Evolutionary conservation across 2,113 vertebrate species (phyloP), one percentile per base, ranked within the genome.

Genomic region (Psettodes erumei): DNA sequence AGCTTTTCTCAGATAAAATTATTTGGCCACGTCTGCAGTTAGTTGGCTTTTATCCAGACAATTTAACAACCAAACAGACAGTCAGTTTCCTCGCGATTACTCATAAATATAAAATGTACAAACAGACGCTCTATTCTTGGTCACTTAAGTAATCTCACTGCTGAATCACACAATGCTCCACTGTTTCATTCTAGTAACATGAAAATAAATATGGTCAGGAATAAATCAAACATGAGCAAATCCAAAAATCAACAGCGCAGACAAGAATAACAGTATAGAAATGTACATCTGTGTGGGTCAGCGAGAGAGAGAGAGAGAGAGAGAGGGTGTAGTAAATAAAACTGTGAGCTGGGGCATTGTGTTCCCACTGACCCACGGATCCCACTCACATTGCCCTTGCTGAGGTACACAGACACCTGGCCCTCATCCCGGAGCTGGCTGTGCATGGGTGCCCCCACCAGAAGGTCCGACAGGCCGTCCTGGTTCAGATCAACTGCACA

Each of bases 401-500:
- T 99, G 94, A 98, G 95, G 91, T 96, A 99, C 91, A 98, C 93
- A 59, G 95, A 95, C 89, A 99, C 98, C 92, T 98, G 96, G 88
- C 98, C 98, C 85, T 99, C 98, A 32, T 99, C 98, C 91, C 98
- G 95, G 88, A 97, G 90, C 88, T 96, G 95, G 84, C 96, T 98
- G 93, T 96, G 96, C 96, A 98, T 97, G 88, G 98, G 98, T 65
- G 98, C 97, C 80, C 98, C 98, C 81, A 99, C 97, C 89, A 99
- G 94, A 92, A 99, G 94, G 92, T 99, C 98, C 15, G 98, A 98
- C 90, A 99, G 91, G 81, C 98, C 96, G 1, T 99, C 98, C 32
- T 92, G 92, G 79, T 99, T 99, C 94, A 99, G 94, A 94, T 99
- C 98, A 95, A 98, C 97, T 95, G 97, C 96, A 91, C 98, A 99